Conservation (phyloP, 35 echinoderm and acorn worm species). For the Heliocidaris erythrogramma region DNA sequence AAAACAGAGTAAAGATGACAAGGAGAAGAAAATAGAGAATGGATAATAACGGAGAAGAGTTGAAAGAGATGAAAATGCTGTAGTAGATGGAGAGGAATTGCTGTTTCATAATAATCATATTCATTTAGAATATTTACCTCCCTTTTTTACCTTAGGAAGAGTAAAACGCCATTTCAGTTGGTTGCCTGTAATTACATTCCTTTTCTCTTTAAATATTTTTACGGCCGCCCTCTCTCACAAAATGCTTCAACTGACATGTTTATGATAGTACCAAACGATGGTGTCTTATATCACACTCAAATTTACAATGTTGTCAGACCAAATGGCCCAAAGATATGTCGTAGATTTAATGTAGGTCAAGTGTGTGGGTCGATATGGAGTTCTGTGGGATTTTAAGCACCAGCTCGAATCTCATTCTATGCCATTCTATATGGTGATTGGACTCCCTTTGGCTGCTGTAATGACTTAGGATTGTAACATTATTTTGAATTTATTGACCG, state of each 20-base stretch:
- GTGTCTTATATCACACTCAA: slow-evolving; percentile 7
- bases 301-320: not conserved
- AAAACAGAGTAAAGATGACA: not conserved
- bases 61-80: too few relatives aligned
- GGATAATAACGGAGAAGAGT: too few relatives aligned
- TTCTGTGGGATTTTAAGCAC: not conserved
- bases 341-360: not conserved
- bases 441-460: too few relatives aligned
- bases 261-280: not conserved
- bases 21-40: not conserved
- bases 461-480: too few relatives aligned
- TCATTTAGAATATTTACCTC: too few relatives aligned
- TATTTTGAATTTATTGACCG: too few relatives aligned
- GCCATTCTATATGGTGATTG: too few relatives aligned
- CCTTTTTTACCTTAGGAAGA: too few relatives aligned
- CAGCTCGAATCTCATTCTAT: too few relatives aligned
- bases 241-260: not conserved
- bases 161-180: not conserved
- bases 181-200: not conserved
- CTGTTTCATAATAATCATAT: too few relatives aligned
- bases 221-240: not conserved
- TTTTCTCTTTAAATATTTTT: not conserved
- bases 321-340: not conserved
- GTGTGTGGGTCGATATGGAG: not conserved
- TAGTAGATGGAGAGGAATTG: too few relatives aligned